Evolutionary conservation across 2,113 vertebrate genomes (phyloP), one percentile per base, ranked within the genome.

Genomic region (Gasterosteus aculeatus): DNA sequence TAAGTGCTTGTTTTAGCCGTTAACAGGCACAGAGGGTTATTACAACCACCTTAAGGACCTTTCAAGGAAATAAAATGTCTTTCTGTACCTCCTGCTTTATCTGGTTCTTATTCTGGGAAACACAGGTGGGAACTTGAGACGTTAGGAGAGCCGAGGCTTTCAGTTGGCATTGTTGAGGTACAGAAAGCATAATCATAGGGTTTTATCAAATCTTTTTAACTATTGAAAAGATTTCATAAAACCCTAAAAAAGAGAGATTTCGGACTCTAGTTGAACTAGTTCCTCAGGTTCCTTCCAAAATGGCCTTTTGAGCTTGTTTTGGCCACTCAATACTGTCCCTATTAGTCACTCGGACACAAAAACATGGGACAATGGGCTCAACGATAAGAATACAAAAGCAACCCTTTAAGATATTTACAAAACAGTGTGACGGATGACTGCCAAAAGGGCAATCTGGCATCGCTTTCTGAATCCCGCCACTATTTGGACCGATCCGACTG

Each of bases 351-450:
- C 5, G 3, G 51, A 53, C n/a, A 26, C 4, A 26, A 54, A 12
- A 54, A 54, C n/a, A 54, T 54, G n/a, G 22, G 11, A 26, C 26
- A 26, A 54, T 54, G 26, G 10, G 53, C 11, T 29, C 53, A 11
- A 56, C 22, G 22, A 15, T 56, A 15, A 14, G 29, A 54, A 54
- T 29, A 54, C 53, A 2, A 6, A 54, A 10, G 22, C 11, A 12
- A 14, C 18, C 53, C 53, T 80, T 75, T 29, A 39, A 22, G 11
- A 44, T 56, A 75, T 75, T 42, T 79, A 58, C 9, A 19, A 58
- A 87, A 65, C 54, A 31, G 42, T 19, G 61, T 41, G 64, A 41
- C 42, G 35, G 35, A 56, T 18, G 16, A n/a, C 46, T 68, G 72
- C 47, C 78, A 72, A 22, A 73, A 39, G 5, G 35, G 29, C 41